phyloP scores from a whole-genome alignment of 1,140 invertebrate genomes.

The Delia radicum region DNA sequence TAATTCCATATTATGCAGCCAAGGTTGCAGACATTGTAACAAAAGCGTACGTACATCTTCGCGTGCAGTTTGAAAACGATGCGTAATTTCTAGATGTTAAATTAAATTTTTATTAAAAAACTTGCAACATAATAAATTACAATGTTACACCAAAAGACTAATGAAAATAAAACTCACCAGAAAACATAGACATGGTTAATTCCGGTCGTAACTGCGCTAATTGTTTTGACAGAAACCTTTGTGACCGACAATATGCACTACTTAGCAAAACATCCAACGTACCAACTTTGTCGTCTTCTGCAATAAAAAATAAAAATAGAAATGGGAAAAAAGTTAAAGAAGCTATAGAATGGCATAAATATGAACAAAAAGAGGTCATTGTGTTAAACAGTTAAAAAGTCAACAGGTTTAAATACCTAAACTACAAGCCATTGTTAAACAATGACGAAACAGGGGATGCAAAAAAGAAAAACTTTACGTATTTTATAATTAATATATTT shows the following conservation, averaged over 20 bases:
- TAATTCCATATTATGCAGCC: slow-evolving; percentile 98
- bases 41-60: slow-evolving; percentile 85
- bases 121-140: not conserved
- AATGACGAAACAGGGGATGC: too few species aligned
- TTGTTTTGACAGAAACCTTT: slow-evolving; percentile 88
- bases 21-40: slow-evolving; percentile 90
- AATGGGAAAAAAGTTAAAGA: not conserved
- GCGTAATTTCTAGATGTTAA: slow-evolving; percentile 85
- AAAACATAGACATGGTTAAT: slow-evolving; percentile 98
- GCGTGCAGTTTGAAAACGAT: slow-evolving; percentile 92
- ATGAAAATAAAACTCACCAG: slow-evolving; percentile 64
- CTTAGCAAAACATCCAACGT: slow-evolving; percentile 81
- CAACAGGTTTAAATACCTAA: too few species aligned
- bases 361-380: too few species aligned
- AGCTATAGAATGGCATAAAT: too few species aligned
- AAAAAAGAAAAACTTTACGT: too few species aligned
- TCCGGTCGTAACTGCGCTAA: slow-evolving; percentile 92
- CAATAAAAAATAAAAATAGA: slow-evolving; percentile 31
- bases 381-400: too few species aligned
- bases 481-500: too few species aligned
- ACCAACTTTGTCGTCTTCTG: slow-evolving; percentile 66
- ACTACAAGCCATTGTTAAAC: too few species aligned
- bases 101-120: too few species aligned
- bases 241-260: slow-evolving; percentile 86
- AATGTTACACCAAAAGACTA: not conserved